Conservation (phyloP, 1,140 invertebrate species). For the Drosophila cardini region DNA sequence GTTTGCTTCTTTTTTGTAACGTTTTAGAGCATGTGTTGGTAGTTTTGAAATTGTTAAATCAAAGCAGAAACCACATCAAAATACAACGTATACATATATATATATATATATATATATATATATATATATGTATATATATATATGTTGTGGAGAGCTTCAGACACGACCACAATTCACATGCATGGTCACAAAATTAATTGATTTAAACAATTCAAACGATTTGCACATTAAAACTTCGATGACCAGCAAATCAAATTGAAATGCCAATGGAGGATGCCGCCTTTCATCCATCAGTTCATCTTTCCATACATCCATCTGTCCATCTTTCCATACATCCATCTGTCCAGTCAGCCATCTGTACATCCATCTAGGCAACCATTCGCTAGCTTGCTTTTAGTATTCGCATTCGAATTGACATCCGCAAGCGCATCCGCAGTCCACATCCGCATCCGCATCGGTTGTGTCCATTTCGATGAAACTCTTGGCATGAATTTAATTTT, state of each 20-base stretch:
- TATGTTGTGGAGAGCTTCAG: background rate
- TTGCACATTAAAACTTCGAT: constrained; percentile 50
- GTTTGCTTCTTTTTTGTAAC: too few species aligned
- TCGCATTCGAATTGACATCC: constrained; percentile 14
- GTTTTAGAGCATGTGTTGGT: background rate
- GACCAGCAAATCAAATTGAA: constrained; percentile 72
- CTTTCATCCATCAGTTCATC: background rate
- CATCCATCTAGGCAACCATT: background rate
- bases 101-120: background rate
- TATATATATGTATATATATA: background rate
- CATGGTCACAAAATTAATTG: constrained; percentile 49
- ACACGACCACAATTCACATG: constrained; percentile 33
- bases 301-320: background rate
- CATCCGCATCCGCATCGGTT: background rate
- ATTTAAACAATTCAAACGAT: constrained; percentile 56
- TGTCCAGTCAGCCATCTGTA: background rate
- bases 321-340: background rate
- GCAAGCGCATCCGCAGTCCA: constrained; percentile 1
- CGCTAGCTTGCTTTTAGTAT: constrained; percentile 16
- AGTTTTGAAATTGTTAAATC: background rate
- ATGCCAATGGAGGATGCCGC: constrained; percentile 49
- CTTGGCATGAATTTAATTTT: constrained; percentile 71
- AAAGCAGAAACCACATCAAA: background rate
- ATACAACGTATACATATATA: too few species aligned
- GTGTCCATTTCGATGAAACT: constrained; percentile 36